Evolutionary conservation across 2,888 invertebrate genomes (phyloP).

Genomic region (Leptarthrus brevirostris): DNA sequence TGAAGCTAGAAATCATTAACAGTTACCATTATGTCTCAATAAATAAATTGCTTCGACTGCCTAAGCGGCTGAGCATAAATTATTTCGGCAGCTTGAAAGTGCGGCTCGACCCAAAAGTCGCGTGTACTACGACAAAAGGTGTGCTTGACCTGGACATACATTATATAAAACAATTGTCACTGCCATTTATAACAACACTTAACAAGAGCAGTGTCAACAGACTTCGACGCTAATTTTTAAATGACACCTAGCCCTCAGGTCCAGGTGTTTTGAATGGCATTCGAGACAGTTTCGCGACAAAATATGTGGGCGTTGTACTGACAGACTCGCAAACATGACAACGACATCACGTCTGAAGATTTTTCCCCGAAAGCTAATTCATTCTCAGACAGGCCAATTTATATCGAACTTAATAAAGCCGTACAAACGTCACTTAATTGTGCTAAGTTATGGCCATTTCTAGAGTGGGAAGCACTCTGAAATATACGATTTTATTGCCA

Average conservation of each 20-base stretch:
- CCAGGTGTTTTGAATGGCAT: not conserved
- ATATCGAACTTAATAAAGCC: not conserved
- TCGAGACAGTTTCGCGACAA: not conserved
- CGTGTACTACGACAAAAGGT: slow-evolving; percentile 9
- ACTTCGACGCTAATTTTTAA: not conserved
- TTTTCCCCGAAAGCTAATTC: not conserved
- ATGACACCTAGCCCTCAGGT: not conserved
- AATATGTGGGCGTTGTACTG: not conserved
- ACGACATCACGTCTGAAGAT: not conserved
- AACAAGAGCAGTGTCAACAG: slow-evolving; percentile 33
- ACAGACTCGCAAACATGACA: not conserved
- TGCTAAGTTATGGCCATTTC: not conserved
- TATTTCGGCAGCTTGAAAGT: slow-evolving; percentile 12
- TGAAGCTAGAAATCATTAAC: slow-evolving; percentile 23
- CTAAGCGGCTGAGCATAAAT: slow-evolving; percentile 3
- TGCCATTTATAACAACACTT: slow-evolving; percentile 31
- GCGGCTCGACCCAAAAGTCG: slow-evolving; percentile 17
- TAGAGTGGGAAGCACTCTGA: no score
- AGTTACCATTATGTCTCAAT: slow-evolving; percentile 5
- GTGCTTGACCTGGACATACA: slow-evolving; percentile 33
- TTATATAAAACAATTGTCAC: slow-evolving; percentile 29
- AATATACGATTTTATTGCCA: no score
- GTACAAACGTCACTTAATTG: not conserved
- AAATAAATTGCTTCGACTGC: not conserved
- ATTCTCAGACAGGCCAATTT: not conserved